These are phyloP conservation scores for Drosophila algonquin DNA, from an alignment of 2,888 invertebrate species.

Conservation along the genomic window DNA sequence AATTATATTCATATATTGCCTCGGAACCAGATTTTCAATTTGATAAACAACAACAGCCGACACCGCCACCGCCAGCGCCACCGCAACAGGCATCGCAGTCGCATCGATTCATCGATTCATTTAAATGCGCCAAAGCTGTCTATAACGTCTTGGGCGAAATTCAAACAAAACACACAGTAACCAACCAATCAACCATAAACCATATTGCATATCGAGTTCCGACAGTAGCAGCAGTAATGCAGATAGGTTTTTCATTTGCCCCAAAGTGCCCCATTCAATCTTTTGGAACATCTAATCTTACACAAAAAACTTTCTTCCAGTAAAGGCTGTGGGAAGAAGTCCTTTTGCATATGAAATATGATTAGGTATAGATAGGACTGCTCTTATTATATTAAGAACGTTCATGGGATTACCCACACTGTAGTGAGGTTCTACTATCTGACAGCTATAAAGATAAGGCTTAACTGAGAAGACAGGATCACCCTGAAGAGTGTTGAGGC, in stretches of 20 bases:
- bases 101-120: conserved; percentile 30
- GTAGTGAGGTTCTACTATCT: no score
- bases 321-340: no score
- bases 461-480: no score
- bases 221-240: neutral
- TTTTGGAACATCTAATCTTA: no score
- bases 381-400: no score
- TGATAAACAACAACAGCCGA: conserved; percentile 45
- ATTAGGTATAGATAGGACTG: no score
- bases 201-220: conserved; percentile 29
- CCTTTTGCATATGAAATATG: no score
- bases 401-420: no score
- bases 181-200: conserved; percentile 22
- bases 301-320: no score
- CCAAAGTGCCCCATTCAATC: neutral
- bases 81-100: neutral
- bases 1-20: conserved; percentile 49
- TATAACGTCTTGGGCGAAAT: conserved; percentile 41
- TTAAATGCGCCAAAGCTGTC: conserved; percentile 48
- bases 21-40: conserved; percentile 63
- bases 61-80: neutral
- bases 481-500: no score
- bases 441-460: no score
- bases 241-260: conserved; percentile 10
- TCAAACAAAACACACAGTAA: neutral